Evolutionary conservation across 1,140 invertebrate genomes (phyloP), one percentile per base, ranked within the genome.

Genomic region (Notospermus geniculatus): DNA sequence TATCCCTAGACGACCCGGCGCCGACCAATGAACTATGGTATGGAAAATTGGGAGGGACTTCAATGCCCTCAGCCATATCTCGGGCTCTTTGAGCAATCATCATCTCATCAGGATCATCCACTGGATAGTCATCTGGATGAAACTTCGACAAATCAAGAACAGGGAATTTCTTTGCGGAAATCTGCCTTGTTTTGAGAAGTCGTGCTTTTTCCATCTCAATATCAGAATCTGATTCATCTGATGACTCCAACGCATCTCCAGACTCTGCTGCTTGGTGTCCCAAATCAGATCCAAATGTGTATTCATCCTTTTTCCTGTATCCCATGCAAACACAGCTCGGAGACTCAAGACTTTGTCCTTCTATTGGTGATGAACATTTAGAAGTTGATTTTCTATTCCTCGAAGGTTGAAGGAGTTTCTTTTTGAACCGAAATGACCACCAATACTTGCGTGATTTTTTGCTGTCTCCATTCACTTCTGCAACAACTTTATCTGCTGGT

Each of bases 11-110:
- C 5, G 32, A 36, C 32, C 4, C 32, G 4, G 46, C 46, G 5
- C 4, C 19, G 9, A 30, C n/a, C n/a, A 57, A 22, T n/a, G 2
- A 2, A 43, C 29, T 19, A 22, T 57, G 56, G 19, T 41, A 41
- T 13, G 56, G 36, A n/a, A 57, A 17, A 41, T 41, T 57, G 2
- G 56, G 39, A 5, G 71, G 71, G 15, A 77, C 67, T 43, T 90
- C 89, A 0, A 91, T 86, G 0, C 89, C 89, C 76, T 89, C 87
- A 63, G 87, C 87, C 77, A 91, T 90, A 82, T 91, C 90, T 61
- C 86, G 81, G 1, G 88, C 88, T 66, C 89, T 79, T 72, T 89
- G 86, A 52, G 86, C 78, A 57, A 88, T 83, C 22, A 88, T 87
- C 59, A 85, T 80, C 78, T 89, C 88, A 76, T 91, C 89, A 70